phyloP scores from a whole-genome alignment of 2,888 invertebrate species.

The Polyommatus iphigenia region DNA sequence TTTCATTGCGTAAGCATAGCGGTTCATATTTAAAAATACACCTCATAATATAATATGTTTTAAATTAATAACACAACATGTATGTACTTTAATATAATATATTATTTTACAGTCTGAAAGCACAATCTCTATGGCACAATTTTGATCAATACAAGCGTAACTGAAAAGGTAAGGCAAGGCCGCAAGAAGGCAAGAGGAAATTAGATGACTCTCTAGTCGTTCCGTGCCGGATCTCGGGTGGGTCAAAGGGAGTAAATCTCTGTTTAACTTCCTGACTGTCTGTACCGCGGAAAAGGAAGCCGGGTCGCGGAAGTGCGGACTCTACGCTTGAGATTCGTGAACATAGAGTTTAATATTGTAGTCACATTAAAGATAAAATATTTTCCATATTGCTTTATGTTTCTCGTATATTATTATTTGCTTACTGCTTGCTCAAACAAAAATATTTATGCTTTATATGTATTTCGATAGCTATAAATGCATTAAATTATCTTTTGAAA shows the following conservation, averaged over 20 bases:
- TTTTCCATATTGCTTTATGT: background rate
- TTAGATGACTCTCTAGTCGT: constrained; percentile 67
- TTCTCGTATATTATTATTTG: background rate
- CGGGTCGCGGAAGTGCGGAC: constrained; percentile 42
- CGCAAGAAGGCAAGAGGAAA: constrained; percentile 67
- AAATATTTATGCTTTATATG: background rate
- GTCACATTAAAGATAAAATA: background rate
- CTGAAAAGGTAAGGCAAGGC: constrained; percentile 62
- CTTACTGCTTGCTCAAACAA: background rate
- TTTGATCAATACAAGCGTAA: constrained; percentile 65
- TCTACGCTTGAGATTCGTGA: constrained; percentile 25
- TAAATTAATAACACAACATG: too few relatives aligned
- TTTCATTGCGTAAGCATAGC: constrained; percentile 55
- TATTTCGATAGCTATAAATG: background rate
- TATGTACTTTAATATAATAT: too few relatives aligned
- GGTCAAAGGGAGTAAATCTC: constrained; percentile 57
- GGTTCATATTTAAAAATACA: constrained; percentile 6
- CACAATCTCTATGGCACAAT: background rate
- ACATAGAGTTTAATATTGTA: constrained; percentile 6
- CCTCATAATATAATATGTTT: background rate
- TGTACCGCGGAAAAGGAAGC: constrained; percentile 56
- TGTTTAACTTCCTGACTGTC: constrained; percentile 65
- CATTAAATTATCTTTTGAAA: too few relatives aligned
- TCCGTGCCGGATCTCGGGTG: constrained; percentile 63
- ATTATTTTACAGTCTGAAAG: background rate